Evolutionary conservation across 2,797 vertebrate species (phyloP), one percentile per base, ranked within the genome.

Genomic region (Coccyzus lansbergi): DNA sequence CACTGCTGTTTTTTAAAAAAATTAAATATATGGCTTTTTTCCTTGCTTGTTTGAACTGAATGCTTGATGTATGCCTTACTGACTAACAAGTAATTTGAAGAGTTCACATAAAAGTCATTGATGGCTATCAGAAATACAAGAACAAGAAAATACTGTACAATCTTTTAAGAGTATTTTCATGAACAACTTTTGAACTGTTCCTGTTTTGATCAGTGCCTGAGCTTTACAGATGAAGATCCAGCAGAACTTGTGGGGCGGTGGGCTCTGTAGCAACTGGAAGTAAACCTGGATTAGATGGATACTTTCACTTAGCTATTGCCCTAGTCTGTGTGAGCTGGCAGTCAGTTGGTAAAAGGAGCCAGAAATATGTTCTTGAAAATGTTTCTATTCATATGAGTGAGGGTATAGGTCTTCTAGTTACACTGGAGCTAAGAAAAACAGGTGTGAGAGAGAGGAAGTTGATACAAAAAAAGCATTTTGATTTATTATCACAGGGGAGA

Each of bases 381-480:
- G 21, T 46, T 76, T 68, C 38, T 86, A 7, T 86, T 92, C 26
- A 34, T 72, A 64, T 59, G 31, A 81, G 14, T 52, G 15, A 85
- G 28, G 19, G 14, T 36, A 38, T 75, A 52, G 29, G 59, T 59
- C 29, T 81, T 58, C 29, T 31, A 65, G 15, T 64, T 59, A 79
- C n/a, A 48, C 4, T 22, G 31, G 48, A 70, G 10, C 69, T 34
- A 86, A 91, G 49, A 24, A 65, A 75, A 93, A 48, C 18, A 69
- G 67, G 29, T 65, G 14, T 36, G 46, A 55, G 68, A 90, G 38
- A 74, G 64, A 83, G n/a, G n/a, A 83, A 85, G 46, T 60, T 36
- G 26, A 53, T 21, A 82, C 18, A 31, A 92, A 92, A 92, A 80
- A 60, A 94, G 15, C 33, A 65, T 85, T 83, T 80, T 90, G 44